These are phyloP conservation scores for Poecilia wingei DNA, from an alignment of 2,797 vertebrate genomes.

Conservation along the genomic window DNA sequence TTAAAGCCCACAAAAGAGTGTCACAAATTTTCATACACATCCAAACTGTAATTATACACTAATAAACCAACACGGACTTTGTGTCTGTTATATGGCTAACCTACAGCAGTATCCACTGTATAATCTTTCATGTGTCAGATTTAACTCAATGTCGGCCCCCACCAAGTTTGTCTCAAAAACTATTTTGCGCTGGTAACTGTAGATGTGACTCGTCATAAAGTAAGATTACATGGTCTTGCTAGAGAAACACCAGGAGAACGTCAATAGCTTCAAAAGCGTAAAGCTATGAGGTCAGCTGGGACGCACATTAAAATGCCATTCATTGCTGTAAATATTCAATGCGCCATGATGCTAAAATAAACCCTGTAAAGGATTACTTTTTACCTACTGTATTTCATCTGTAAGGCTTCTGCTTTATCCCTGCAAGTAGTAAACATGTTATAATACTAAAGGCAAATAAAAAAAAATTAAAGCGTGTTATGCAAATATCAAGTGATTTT, in stretches of 20 bases:
- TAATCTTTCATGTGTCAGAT: background rate
- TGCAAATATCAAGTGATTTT: background rate
- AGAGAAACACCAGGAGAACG: slow-evolving; percentile 1
- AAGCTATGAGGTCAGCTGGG: background rate
- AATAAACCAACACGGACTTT: background rate
- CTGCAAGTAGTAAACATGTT: background rate
- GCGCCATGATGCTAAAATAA: background rate
- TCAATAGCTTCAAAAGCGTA: background rate
- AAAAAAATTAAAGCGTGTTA: background rate
- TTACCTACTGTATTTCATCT: background rate
- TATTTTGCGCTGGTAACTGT: background rate
- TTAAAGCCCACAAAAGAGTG: background rate
- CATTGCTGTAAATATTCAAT: background rate
- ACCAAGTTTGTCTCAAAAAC: background rate
- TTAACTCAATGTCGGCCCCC: background rate
- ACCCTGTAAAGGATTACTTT: background rate
- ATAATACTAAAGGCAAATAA: background rate
- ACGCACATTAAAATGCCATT: slow-evolving; percentile 5
- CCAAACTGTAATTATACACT: background rate
- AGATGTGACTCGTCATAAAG: background rate
- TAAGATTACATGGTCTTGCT: background rate
- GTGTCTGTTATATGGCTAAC: too few species aligned
- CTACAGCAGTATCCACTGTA: background rate
- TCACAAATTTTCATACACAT: slow-evolving; percentile 3
- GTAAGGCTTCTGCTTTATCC: background rate